Base-by-base conservation (phyloP, 1,140 invertebrate species). In the Aphidius ervi region DNA sequence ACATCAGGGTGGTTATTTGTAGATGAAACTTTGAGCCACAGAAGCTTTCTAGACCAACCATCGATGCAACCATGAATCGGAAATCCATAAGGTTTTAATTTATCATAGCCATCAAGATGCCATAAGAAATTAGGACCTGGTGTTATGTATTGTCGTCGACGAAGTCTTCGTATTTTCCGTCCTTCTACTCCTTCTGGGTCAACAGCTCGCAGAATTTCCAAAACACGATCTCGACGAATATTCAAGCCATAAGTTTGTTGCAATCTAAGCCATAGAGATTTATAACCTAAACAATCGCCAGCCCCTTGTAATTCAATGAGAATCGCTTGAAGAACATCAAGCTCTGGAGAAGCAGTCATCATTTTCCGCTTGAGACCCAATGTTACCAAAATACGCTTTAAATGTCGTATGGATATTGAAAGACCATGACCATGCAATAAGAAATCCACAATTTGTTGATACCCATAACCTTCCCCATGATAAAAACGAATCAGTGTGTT, bases 31-130 rank as follows among this genome's bases (percentile, higher is more conserved):
- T 48, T 8, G 37, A 57, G 41, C 56, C 56, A 57, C 23, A 47
- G 0, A 40, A 57, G 9, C 7, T n/a, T 40, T 39, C 56, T 45
- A 10, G 54, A 56, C 45, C 16, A 46, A 4, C 54, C 54, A 56
- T 56, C 54, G 23, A 56, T 39, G 45, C 54, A 56, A 5, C 42
- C 54, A 39, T 56, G 54, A 10, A 56, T 56, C 5, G 54, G 16
- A 10, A 56, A 56, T 1, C 54, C 54, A 46, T 45, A 56, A 4
- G 9, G 46, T 57, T 73, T 74, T 2, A 70, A 62, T 49, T 73
- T 72, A 46, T 74, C 70, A 60, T 70, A 72, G 0, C 58, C 64
- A 59, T 75, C 68, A 0, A 72, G 23, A 63, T 74, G 73, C 71
- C 72, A 74, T 0, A 68, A 7, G 59, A 56, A 64, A 54, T 70